phyloP scores from a whole-genome alignment of 2,113 vertebrate genomes.

The Cettia cetti region DNA sequence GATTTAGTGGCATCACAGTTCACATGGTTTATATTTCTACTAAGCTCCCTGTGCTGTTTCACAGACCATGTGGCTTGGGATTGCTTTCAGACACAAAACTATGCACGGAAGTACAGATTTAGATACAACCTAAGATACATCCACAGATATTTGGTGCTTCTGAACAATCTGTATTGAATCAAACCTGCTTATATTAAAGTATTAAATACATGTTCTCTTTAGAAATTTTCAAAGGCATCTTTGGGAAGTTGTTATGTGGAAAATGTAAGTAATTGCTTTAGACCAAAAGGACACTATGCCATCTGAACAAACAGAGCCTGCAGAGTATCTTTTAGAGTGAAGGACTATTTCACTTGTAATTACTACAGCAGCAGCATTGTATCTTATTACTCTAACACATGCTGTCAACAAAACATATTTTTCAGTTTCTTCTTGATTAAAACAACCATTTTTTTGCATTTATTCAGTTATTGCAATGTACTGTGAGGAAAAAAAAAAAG shows the following conservation, averaged over 20 bases:
- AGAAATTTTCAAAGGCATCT: constrained; percentile 74
- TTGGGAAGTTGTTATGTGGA: constrained; percentile 73
- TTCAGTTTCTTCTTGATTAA: constrained; percentile 19
- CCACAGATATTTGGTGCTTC: constrained; percentile 51
- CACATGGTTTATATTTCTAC: constrained; percentile 75
- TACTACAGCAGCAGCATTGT: neutral
- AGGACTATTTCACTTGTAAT: constrained; percentile 29
- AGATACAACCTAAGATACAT: constrained; percentile 70
- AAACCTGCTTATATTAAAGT: constrained; percentile 73
- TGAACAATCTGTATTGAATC: constrained; percentile 69
- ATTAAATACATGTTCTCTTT: constrained; percentile 72
- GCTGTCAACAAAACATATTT: constrained; percentile 12
- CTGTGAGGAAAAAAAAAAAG: neutral
- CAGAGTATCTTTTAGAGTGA: constrained; percentile 25
- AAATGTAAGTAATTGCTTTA: constrained; percentile 71
- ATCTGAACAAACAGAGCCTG: constrained; percentile 74
- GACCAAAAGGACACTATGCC: constrained; percentile 57
- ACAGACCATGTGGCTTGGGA: constrained; percentile 55
- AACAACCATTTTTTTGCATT: neutral
- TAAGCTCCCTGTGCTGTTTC: constrained; percentile 68
- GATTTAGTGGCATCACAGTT: constrained; percentile 54
- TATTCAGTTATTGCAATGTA: neutral
- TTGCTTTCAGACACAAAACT: constrained; percentile 65
- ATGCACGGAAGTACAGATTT: constrained; percentile 73
- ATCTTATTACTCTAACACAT: neutral